A percentile compares a stretch with the other conserved stretches of the same genome.
phyloP scores from a whole-genome alignment of 2,113 vertebrate genomes.

The Siniperca knerii region DNA sequence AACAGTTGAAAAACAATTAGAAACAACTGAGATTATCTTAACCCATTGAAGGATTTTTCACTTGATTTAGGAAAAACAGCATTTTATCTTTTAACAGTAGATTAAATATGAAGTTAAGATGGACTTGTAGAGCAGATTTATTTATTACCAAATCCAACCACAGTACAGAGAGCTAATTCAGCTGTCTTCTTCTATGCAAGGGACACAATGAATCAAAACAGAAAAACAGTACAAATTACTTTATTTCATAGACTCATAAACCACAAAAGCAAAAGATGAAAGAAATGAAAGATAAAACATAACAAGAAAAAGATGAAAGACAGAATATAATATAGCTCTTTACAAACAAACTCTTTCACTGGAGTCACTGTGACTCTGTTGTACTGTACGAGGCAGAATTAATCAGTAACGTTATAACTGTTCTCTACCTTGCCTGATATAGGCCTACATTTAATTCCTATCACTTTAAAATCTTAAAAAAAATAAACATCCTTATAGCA shows the following conservation, averaged over 20 bases:
- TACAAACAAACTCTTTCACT: constrained; percentile 5
- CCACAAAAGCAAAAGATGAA: neutral
- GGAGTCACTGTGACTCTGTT: neutral
- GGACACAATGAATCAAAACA: neutral
- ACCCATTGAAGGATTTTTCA: constrained; percentile 7
- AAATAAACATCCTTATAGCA: neutral
- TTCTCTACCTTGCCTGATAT: neutral
- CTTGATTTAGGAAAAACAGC: neutral
- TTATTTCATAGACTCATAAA: constrained; percentile 13
- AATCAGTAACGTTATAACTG: neutral
- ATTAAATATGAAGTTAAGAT: constrained; percentile 14
- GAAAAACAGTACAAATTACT: neutral
- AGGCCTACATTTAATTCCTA: neutral
- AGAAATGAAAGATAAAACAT: neutral
- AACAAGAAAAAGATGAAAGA: constrained; percentile 14
- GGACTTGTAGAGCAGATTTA: constrained; percentile 5
- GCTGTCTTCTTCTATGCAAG: neutral
- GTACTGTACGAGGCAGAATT: neutral
- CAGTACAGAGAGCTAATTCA: neutral
- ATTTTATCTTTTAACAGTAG: neutral
- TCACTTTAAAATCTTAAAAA: neutral
- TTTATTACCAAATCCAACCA: neutral
- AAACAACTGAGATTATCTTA: constrained; percentile 15
- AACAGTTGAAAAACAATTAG: constrained; percentile 44
- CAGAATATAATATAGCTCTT: neutral